Percentiles rank a stretch among this genome's conserved stretches.
Conservation (phyloP, 2,797 vertebrate species). For the Macroramphosus scolopax region DNA sequence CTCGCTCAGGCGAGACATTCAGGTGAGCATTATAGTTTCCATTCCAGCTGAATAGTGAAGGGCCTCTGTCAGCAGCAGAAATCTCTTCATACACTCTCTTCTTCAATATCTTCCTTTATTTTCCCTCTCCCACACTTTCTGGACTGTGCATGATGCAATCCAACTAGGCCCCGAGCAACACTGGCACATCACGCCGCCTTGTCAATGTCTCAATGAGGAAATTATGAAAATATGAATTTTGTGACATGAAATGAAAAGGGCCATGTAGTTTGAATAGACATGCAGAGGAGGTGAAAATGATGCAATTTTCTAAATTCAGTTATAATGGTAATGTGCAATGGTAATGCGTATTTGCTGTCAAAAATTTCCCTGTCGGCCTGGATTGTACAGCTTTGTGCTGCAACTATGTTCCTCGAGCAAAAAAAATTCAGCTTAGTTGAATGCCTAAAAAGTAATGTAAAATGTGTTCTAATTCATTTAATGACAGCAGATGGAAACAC, state of each 20-base stretch:
- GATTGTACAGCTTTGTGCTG: slow-evolving; percentile 76
- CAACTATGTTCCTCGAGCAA: slow-evolving; percentile 78
- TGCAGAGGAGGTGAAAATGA: slow-evolving; percentile 83
- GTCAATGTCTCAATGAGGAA: slow-evolving; percentile 81
- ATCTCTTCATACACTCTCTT: slow-evolving; percentile 63
- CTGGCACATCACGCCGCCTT: slow-evolving; percentile 73
- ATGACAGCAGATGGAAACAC: slow-evolving; percentile 77
- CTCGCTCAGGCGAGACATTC: slow-evolving; percentile 38
- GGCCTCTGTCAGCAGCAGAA: slow-evolving; percentile 59
- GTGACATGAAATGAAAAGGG: slow-evolving; percentile 79
- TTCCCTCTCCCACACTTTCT: slow-evolving; percentile 67
- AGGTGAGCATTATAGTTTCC: slow-evolving; percentile 57
- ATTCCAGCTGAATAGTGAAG: slow-evolving; percentile 47
- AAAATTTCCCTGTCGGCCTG: slow-evolving; percentile 76
- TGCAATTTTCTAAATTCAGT: slow-evolving; percentile 84
- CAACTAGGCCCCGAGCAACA: slow-evolving; percentile 75
- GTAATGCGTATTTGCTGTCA: slow-evolving; percentile 77
- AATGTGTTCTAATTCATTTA: slow-evolving; percentile 81
- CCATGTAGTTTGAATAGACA: slow-evolving; percentile 77
- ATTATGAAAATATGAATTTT: slow-evolving; percentile 80
- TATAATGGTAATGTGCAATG: slow-evolving; percentile 80
- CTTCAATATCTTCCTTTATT: slow-evolving; percentile 66
- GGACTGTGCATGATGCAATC: slow-evolving; percentile 80
- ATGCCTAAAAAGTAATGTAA: slow-evolving; percentile 78
- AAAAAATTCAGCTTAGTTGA: slow-evolving; percentile 75